Evolutionary conservation across 2,888 invertebrate genomes (phyloP).

Genomic region (Agrochola macilenta): DNA sequence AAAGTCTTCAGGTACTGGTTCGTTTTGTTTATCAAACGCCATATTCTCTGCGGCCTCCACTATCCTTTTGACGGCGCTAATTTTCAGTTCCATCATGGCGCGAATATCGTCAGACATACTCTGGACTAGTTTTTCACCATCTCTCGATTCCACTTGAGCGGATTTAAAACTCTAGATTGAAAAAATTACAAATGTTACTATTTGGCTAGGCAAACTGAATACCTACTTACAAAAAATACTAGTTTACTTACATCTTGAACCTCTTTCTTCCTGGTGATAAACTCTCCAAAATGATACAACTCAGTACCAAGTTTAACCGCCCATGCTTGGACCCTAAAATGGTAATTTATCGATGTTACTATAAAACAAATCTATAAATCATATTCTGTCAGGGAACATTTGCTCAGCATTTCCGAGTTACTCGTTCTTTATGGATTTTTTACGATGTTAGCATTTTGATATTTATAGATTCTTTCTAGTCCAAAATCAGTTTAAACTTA

Average conservation of each 20-base stretch:
- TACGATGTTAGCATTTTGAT: conserved; percentile 58
- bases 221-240: background rate
- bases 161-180: conserved; percentile 93
- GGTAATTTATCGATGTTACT: conserved; percentile 29
- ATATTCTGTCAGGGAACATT: conserved; percentile 44
- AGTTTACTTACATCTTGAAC: conserved; percentile 93
- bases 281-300: conserved; percentile 94
- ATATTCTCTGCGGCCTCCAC: conserved; percentile 97
- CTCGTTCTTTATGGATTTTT: conserved; percentile 48
- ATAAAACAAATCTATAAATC: conserved; percentile 36
- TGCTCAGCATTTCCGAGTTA: conserved; percentile 39
- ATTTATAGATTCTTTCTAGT: conserved; percentile 56
- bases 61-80: conserved; percentile 96
- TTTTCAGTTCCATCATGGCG: conserved; percentile 96
- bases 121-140: conserved; percentile 94
- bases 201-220: conserved; percentile 3
- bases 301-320: conserved; percentile 95
- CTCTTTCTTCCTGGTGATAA: conserved; percentile 94
- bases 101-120: conserved; percentile 96
- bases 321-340: conserved; percentile 94
- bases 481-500: conserved; percentile 20
- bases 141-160: conserved; percentile 93
- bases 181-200: conserved; percentile 61
- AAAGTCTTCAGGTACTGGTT: conserved; percentile 91
- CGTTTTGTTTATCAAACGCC: conserved; percentile 91